These are phyloP conservation scores for Octopus bimaculoides DNA, from an alignment of 1,140 invertebrate genomes.

Conservation along the genomic window DNA sequence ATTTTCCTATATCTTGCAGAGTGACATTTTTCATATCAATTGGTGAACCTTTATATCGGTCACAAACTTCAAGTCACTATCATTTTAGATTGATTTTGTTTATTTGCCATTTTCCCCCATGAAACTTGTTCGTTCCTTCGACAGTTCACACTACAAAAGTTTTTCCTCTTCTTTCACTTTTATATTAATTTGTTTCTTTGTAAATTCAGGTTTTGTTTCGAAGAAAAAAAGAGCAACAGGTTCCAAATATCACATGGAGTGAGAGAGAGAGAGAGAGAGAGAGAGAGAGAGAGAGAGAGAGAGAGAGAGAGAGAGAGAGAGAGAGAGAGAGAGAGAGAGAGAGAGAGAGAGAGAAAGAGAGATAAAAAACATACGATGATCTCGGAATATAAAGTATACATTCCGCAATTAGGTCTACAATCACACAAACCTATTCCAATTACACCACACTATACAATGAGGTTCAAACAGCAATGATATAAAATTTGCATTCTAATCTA, in stretches of 20 bases:
- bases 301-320: too few relatives aligned
- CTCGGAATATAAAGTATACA: too few relatives aligned
- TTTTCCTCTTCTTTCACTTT: conserved; percentile 65
- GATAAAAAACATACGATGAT: too few relatives aligned
- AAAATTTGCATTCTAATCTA: too few relatives aligned
- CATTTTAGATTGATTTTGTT: conserved; percentile 19
- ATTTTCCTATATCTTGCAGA: conserved; percentile 42
- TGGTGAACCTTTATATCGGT: conserved; percentile 71
- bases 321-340: too few relatives aligned
- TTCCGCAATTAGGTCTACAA: too few relatives aligned
- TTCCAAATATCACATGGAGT: background rate
- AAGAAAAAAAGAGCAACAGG: conserved; percentile 18
- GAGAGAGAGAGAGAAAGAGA: too few relatives aligned
- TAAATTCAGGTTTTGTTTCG: conserved; percentile 43
- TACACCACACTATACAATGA: too few relatives aligned
- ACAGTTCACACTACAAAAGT: conserved; percentile 70
- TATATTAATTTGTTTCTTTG: conserved; percentile 53
- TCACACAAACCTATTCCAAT: too few relatives aligned
- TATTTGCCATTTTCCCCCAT: conserved; percentile 78
- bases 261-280: conserved; percentile 9
- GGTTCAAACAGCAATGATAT: too few relatives aligned
- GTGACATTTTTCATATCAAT: conserved; percentile 74
- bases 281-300: conserved; percentile 35
- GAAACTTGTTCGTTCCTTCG: conserved; percentile 88
- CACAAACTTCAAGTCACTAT: conserved; percentile 85